Evolutionary conservation across 2,888 invertebrate species (phyloP), one percentile per base, ranked within the genome.

Genomic region (Neoaliturus tenellus): DNA sequence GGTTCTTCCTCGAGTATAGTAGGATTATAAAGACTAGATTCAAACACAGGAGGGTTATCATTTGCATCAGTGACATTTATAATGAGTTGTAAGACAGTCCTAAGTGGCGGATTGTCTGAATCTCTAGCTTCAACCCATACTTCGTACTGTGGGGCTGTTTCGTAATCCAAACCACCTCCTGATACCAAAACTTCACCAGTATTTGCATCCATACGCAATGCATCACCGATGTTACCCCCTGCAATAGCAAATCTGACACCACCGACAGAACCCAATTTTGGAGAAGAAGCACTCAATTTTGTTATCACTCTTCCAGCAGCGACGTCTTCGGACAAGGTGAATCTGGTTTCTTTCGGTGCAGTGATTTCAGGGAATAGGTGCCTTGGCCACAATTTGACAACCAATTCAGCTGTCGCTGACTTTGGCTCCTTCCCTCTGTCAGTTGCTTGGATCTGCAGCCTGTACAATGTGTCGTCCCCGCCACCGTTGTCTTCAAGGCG

Each of bases 51-150:
- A 0, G 95, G 92, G 90, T 98, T 98, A 89, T 99, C 98, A 90
- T 99, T 99, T 5, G 96, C 94, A 90, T 99, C 98, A 0, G 96
- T 96, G 0, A 99, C 96, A 90, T 96, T 96, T n/a, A 99, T 95
- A 86, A 94, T 93, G 20, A 98, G 91, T 89, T 95, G 94, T 71
- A 96, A 93, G 35, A 96, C 96, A 83, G 95, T 96, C 86, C 96
- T 93, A 23, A 98, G 90, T 0, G 96, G 94, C 0, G 97, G 96
- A 80, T 93, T 93, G 89, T 97, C 97, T 0, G 96, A 96, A 90
- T 97, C 97, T 86, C 94, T 93, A 0, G 97, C 98, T 92, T 97
- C 97, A 85, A 98, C 93, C 98, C 98, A 98, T 35, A 98, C 95
- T 91, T 97, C 96, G 90, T 98, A 98, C 73, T 94, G 92, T 14